Percentiles rank a stretch among this genome's conserved stretches.
Evolutionary conservation across 2,113 vertebrate species (phyloP).

Genomic region (Marcusenius ussheri): DNA sequence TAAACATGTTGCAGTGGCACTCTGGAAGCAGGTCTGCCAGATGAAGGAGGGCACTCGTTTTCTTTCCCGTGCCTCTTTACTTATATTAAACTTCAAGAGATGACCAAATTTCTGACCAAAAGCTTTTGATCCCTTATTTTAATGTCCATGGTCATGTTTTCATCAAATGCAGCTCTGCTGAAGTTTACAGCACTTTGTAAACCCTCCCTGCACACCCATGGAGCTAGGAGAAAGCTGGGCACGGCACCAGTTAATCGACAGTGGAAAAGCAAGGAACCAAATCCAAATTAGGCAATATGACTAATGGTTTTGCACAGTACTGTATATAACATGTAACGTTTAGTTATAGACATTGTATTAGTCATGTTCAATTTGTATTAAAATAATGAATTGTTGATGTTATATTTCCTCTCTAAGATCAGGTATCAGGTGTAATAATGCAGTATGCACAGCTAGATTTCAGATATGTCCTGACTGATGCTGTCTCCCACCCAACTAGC

Average conservation of each 20-base stretch:
- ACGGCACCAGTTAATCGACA: background rate
- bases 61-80: no score
- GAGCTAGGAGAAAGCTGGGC: background rate
- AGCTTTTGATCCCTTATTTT: no score
- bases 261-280: background rate
- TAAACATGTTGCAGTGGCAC: background rate
- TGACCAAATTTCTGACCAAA: background rate
- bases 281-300: background rate
- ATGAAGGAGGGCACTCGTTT: no score
- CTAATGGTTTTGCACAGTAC: background rate
- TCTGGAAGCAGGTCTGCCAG: background rate
- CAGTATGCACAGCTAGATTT: background rate
- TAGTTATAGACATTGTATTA: background rate
- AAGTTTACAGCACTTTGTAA: background rate
- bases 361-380: background rate
- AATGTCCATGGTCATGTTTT: background rate
- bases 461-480: background rate
- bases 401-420: background rate
- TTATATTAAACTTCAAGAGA: background rate
- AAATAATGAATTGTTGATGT: background rate
- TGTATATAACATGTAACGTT: background rate
- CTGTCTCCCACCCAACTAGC: constrained; percentile 42
- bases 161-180: background rate
- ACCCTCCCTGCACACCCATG: background rate
- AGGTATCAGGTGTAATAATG: background rate